A percentile compares a stretch with the other conserved stretches of the same genome.
Conservation (phyloP, 2,888 invertebrate genomes). For the Cheilosia grossa region DNA sequence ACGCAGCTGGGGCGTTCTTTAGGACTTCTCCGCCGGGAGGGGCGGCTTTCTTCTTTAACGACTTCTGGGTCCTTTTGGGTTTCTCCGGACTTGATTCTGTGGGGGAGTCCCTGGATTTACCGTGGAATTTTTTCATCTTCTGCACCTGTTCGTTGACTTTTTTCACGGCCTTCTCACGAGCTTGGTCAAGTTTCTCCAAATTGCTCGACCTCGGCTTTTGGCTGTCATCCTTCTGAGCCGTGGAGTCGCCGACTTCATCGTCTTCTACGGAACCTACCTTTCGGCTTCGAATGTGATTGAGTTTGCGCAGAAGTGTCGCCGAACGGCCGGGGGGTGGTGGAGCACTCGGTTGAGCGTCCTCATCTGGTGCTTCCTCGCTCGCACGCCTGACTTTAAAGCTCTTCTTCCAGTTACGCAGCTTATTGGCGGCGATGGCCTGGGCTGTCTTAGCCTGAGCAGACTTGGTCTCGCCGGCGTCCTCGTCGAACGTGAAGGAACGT, state of each 20-base stretch:
- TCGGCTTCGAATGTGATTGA: slow-evolving; percentile 76
- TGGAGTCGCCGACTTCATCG: slow-evolving; percentile 63
- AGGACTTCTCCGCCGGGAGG: slow-evolving; percentile 57
- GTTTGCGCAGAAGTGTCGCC: slow-evolving; percentile 75
- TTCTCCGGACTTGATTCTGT: slow-evolving; percentile 55
- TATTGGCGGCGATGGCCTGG: slow-evolving; percentile 59
- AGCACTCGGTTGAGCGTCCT: slow-evolving; percentile 28
- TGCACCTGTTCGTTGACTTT: slow-evolving; percentile 80
- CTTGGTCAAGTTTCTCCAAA: slow-evolving; percentile 76
- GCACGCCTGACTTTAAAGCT: slow-evolving; percentile 77
- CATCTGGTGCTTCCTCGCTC: slow-evolving; percentile 32
- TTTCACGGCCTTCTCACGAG: slow-evolving; percentile 77
- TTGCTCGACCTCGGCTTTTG: slow-evolving; percentile 70
- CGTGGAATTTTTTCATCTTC: slow-evolving; percentile 79
- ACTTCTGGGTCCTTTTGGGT: neutral
- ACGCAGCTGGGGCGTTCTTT: slow-evolving; percentile 75
- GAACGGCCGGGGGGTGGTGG: slow-evolving; percentile 68
- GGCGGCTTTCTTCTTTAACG: slow-evolving; percentile 25
- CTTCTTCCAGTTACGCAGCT: slow-evolving; percentile 79
- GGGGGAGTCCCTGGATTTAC: slow-evolving; percentile 49
- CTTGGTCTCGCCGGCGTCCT: slow-evolving; percentile 44
- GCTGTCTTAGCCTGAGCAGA: slow-evolving; percentile 29
- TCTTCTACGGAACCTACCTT: slow-evolving; percentile 75
- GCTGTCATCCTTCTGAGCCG: slow-evolving; percentile 51
- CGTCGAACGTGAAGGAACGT: slow-evolving; percentile 70